Conservation (phyloP, 1,140 invertebrate genomes). For the Drosophila equinoxialis region DNA sequence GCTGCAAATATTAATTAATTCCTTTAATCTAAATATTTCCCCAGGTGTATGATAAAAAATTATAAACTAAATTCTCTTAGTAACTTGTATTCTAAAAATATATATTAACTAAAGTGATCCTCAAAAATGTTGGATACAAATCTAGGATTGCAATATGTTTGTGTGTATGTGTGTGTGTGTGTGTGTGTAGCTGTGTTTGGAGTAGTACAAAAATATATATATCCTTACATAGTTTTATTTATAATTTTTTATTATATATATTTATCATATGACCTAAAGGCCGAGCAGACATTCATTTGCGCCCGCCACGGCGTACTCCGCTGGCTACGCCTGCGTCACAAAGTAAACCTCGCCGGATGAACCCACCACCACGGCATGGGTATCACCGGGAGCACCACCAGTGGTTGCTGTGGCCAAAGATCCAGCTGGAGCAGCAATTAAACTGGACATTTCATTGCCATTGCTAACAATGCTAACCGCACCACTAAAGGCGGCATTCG, state of each 20-base stretch:
- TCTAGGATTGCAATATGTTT: slow-evolving; percentile 67
- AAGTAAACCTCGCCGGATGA: slow-evolving; percentile 72
- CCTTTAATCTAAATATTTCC: slow-evolving; percentile 54
- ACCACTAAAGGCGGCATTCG: slow-evolving; percentile 57
- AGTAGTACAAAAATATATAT: slow-evolving; percentile 73
- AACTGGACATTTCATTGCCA: slow-evolving; percentile 60
- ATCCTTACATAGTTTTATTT: slow-evolving; percentile 22
- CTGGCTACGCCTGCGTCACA: slow-evolving; percentile 79
- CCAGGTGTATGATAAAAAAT: slow-evolving; percentile 38
- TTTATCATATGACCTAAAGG: slow-evolving; percentile 52
- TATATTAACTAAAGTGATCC: slow-evolving; percentile 41
- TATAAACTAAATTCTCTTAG: slow-evolving; percentile 39
- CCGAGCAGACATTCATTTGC: slow-evolving; percentile 67
- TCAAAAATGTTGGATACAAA: slow-evolving; percentile 40
- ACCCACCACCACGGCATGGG: slow-evolving; percentile 65
- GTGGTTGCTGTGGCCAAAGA: slow-evolving; percentile 10
- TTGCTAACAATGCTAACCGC: slow-evolving; percentile 74
- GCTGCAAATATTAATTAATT: slow-evolving; percentile 36
- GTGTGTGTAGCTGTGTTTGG: slow-evolving; percentile 32
- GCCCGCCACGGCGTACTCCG: slow-evolving; percentile 60
- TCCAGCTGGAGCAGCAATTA: slow-evolving; percentile 48
- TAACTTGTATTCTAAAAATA: slow-evolving; percentile 16
- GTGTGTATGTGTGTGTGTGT: slow-evolving; percentile 30
- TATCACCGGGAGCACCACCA: slow-evolving; percentile 39
- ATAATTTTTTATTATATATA: slow-evolving; percentile 9